Evolutionary conservation across 2,888 invertebrate genomes (phyloP).

Genomic region (Anarsia innoxiella): DNA sequence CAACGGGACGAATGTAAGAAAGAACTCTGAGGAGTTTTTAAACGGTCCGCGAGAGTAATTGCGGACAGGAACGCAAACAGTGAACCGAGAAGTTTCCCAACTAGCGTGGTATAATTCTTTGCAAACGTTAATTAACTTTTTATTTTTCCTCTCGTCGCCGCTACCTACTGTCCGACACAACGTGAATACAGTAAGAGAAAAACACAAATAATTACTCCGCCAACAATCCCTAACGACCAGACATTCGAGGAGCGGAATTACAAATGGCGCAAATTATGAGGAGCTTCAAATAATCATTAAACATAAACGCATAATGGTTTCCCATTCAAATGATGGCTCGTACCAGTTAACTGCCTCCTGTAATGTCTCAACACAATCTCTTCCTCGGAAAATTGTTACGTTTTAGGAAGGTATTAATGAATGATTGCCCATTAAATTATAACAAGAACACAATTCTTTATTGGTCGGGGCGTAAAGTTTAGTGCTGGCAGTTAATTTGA

Average conservation of each 20-base stretch:
- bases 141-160: slow-evolving; percentile 31
- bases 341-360: slow-evolving; percentile 58
- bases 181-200: slow-evolving; percentile 26
- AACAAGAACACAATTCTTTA: slow-evolving; percentile 59
- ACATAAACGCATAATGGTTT: slow-evolving; percentile 68
- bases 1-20: slow-evolving; percentile 12
- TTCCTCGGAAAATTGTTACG: slow-evolving; percentile 53
- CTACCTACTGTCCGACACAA: slow-evolving; percentile 24
- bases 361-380: slow-evolving; percentile 68
- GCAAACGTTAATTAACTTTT: slow-evolving; percentile 49
- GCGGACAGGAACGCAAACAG: slow-evolving; percentile 23
- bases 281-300: slow-evolving; percentile 68
- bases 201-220: slow-evolving; percentile 46
- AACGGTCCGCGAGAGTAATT: slow-evolving; percentile 13
- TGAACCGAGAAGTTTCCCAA: slow-evolving; percentile 27
- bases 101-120: slow-evolving; percentile 33
- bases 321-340: slow-evolving; percentile 65
- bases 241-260: slow-evolving; percentile 44
- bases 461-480: slow-evolving; percentile 36
- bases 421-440: slow-evolving; percentile 57
- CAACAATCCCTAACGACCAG: slow-evolving; percentile 50
- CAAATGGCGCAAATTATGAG: slow-evolving; percentile 61
- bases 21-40: slow-evolving; percentile 10
- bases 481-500: slow-evolving; percentile 30
- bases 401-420: slow-evolving; percentile 65